Conservation (phyloP, 2,113 vertebrate species). For the Chaetorhynchus papuensis region DNA sequence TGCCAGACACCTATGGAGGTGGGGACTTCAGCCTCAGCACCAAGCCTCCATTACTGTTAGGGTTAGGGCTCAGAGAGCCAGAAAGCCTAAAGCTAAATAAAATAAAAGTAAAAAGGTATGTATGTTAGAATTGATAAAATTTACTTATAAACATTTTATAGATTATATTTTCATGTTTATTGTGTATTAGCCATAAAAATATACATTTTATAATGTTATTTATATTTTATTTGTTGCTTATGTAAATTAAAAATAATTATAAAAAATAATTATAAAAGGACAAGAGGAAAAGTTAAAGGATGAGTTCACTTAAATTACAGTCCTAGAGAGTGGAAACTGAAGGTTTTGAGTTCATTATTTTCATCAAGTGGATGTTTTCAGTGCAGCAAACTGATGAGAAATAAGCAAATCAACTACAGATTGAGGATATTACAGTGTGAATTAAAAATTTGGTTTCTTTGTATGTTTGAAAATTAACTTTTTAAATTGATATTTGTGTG, state of each 20-base stretch:
- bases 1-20: neutral
- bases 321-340: neutral
- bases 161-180: neutral
- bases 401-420: neutral
- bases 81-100: neutral
- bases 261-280: neutral
- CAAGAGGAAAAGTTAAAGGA: neutral
- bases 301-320: rapidly evolving
- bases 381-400: neutral
- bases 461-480: neutral
- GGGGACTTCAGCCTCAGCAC: neutral
- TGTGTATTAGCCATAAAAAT: neutral
- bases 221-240: neutral
- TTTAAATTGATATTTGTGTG: neutral
- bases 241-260: neutral
- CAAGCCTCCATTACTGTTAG: neutral
- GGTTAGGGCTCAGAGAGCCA: neutral
- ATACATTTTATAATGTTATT: neutral
- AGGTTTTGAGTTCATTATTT: neutral
- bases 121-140: neutral
- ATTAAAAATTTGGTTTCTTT: neutral
- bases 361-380: neutral
- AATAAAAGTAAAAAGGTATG: neutral
- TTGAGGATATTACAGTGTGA: neutral
- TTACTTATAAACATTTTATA: neutral